Conservation (phyloP, 2,888 invertebrate species). For the Heliconius sara region DNA sequence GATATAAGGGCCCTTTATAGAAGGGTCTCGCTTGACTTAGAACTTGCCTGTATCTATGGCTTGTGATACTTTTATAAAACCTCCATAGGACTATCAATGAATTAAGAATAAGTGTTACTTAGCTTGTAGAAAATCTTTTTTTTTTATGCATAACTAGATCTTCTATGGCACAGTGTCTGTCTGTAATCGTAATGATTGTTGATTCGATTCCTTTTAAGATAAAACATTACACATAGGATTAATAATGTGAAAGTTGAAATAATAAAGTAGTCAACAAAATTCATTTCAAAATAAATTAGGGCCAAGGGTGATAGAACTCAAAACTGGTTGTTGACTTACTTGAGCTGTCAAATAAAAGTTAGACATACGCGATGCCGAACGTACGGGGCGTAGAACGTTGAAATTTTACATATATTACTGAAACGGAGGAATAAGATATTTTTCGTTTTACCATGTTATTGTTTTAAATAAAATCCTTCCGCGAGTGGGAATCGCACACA, state of each 20-base stretch:
- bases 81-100: not conserved
- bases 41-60: conserved; percentile 9
- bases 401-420: not conserved
- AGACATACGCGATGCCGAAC: not conserved
- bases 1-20: conserved; percentile 15
- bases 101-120: conserved; percentile 1
- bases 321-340: too few relatives aligned
- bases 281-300: too few relatives aligned
- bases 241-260: too few relatives aligned
- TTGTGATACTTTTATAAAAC: not conserved
- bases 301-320: too few relatives aligned
- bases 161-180: too few relatives aligned
- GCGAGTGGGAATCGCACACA: not conserved
- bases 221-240: too few relatives aligned
- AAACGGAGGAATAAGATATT: not conserved
- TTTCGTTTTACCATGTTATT: not conserved
- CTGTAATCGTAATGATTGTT: too few relatives aligned
- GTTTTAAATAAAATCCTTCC: not conserved
- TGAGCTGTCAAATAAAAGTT: too few relatives aligned
- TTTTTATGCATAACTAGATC: not conserved
- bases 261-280: too few relatives aligned
- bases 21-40: conserved; percentile 12
- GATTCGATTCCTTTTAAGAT: too few relatives aligned
- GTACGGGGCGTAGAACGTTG: not conserved
- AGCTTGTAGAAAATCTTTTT: not conserved